phyloP scores from a whole-genome alignment of 2,797 vertebrate genomes.

The Orestias chungarensis region DNA sequence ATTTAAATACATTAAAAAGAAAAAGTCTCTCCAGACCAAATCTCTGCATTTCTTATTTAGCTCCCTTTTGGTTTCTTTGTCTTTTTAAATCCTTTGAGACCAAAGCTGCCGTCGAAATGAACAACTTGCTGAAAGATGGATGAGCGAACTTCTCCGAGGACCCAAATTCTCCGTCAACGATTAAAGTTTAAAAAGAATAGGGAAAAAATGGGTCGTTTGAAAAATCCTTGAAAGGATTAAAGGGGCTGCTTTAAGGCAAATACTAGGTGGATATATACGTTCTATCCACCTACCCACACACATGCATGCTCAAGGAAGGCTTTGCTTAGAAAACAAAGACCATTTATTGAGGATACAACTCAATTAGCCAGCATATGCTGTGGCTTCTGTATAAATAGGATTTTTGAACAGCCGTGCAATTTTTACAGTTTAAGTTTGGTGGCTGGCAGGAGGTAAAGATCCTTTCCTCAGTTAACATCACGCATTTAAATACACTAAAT shows the following conservation, averaged over 20 bases:
- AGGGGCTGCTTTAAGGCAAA: constrained; percentile 58
- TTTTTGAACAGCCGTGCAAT: constrained; percentile 18
- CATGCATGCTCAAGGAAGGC: constrained; percentile 12
- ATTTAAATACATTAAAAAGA: constrained; percentile 57
- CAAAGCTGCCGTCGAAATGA: constrained; percentile 61
- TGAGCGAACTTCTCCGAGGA: constrained; percentile 68
- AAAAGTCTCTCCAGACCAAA: constrained; percentile 33
- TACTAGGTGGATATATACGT: constrained; percentile 49
- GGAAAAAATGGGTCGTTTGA: constrained; percentile 62
- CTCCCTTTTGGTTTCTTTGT: constrained; percentile 64
- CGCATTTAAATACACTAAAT: background rate
- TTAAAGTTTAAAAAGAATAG: constrained; percentile 72
- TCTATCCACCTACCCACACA: constrained; percentile 27
- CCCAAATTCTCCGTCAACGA: constrained; percentile 62
- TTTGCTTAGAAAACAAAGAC: constrained; percentile 36
- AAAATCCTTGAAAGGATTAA: constrained; percentile 60
- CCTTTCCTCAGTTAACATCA: background rate
- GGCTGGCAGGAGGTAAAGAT: constrained; percentile 13
- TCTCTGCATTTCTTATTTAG: constrained; percentile 56
- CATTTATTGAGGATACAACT: constrained; percentile 52
- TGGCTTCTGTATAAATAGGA: constrained; percentile 20
- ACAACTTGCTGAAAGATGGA: constrained; percentile 70
- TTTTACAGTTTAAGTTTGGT: constrained; percentile 6
- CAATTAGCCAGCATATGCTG: constrained; percentile 46
- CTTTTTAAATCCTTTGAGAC: constrained; percentile 63